Conservation (phyloP, 2,888 invertebrate species). For the Drosophila rellima region DNA sequence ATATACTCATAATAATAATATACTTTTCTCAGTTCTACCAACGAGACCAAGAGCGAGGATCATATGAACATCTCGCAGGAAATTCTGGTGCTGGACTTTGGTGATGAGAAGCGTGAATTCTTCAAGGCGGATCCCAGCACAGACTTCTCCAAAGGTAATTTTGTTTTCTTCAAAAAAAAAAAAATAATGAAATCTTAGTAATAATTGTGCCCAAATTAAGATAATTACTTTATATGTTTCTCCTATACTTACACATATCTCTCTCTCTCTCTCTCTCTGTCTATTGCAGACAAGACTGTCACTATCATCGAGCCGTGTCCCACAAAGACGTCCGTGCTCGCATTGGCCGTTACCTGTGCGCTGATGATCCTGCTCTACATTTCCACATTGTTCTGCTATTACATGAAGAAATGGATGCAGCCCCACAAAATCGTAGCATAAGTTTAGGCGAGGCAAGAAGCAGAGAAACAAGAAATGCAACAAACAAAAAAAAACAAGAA, state of each 20-base stretch:
- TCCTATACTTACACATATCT: background rate
- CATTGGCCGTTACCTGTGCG: constrained; percentile 96
- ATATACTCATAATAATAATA: too few species aligned
- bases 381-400: constrained; percentile 96
- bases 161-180: too few species aligned
- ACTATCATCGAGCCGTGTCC: constrained; percentile 96
- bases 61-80: constrained; percentile 97
- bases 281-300: constrained; percentile 92
- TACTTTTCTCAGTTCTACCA: constrained; percentile 81
- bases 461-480: constrained; percentile 4
- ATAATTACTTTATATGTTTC: too few species aligned
- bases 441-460: constrained; percentile 66
- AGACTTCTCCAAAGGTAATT: constrained; percentile 91
- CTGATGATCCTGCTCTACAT: constrained; percentile 95
- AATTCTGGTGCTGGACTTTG: constrained; percentile 96
- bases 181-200: too few species aligned
- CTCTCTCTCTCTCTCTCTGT: background rate
- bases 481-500: constrained; percentile 15
- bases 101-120: constrained; percentile 94
- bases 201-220: too few species aligned
- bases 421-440: constrained; percentile 93
- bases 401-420: constrained; percentile 96
- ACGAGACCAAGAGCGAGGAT: constrained; percentile 88
- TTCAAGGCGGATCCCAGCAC: constrained; percentile 91
- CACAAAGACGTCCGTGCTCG: constrained; percentile 95